Base-by-base conservation (phyloP, 2,113 vertebrate species). In the Brachionichthys hirsutus region DNA sequence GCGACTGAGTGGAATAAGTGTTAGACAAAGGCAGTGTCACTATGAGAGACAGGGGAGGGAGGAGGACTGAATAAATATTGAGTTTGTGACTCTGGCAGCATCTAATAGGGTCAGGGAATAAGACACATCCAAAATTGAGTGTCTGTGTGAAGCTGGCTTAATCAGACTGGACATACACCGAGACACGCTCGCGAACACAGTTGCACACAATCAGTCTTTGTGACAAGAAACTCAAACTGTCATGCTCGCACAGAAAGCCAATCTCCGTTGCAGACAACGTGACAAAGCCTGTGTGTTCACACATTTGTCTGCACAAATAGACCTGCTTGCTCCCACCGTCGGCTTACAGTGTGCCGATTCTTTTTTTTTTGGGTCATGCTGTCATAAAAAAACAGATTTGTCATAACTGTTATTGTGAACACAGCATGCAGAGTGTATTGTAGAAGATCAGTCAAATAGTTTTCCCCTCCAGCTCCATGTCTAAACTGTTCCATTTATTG, bases 41-140 rank as follows among this genome's bases (percentile, higher is more conserved):
- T 62, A 54, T 78, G 75, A 73, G 43, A 68, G 73, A 78, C 64
- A 53, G 46, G 73, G 54, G 61, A 75, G 43, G 44, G 63, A 47
- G 77, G 75, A 56, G 80, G 79, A 85, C 71, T 75, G 83, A 91
- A 88, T 86, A 87, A 88, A 90, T 87, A 88, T 89, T 85, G 83
- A 89, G 84, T 84, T 88, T 82, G 82, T 86, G 81, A 85, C 77
- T 86, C 67, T 82, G 72, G 72, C 81, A 85, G 85, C 79, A 82
- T 88, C 73, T 86, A 89, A 89, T 78, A 77, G 80, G 90, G 88
- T 91, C 90, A 89, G 66, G 62, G 85, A 84, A 87, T 85, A 83
- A 89, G 86, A 89, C 84, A 75, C 83, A 82, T 87, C 79, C 80
- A 85, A 85, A 89, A 90, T 89, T 75, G 88, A 87, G 84, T 87